These are phyloP conservation scores for Plecturocebus donacophilus DNA, from an alignment of 2,113 vertebrate genomes.

Conservation along the genomic window DNA sequence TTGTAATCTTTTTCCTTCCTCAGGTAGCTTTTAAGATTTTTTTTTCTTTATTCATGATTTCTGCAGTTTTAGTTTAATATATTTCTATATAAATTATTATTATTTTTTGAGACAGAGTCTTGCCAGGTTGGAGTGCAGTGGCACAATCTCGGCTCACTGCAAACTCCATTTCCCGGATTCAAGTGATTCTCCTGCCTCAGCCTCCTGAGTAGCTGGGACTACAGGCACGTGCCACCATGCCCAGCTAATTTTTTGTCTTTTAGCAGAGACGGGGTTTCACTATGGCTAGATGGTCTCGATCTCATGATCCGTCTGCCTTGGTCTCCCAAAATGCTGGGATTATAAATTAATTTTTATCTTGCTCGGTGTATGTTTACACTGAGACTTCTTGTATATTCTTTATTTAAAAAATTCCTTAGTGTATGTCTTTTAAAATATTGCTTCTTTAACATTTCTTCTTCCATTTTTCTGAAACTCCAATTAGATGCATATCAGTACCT, in stretches of 20 bases:
- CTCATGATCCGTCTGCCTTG: too few relatives aligned
- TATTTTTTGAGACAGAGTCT: too few relatives aligned
- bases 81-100: not conserved
- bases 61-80: not conserved
- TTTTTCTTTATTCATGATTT: not conserved
- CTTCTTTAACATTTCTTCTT: not conserved
- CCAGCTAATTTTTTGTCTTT: too few relatives aligned
- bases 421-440: not conserved
- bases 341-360: conserved; percentile 7
- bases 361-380: not conserved
- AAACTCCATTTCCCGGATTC: too few relatives aligned
- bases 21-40: not conserved
- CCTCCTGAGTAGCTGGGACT: too few relatives aligned
- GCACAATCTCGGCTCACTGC: too few relatives aligned
- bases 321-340: too few relatives aligned
- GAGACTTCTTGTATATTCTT: not conserved
- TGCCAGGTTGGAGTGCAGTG: too few relatives aligned
- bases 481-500: not conserved
- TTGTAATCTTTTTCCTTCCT: not conserved
- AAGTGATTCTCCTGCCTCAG: too few relatives aligned
- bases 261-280: too few relatives aligned
- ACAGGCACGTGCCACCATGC: too few relatives aligned
- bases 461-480: not conserved
- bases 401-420: not conserved
- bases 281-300: too few relatives aligned